phyloP scores from a whole-genome alignment of 2,888 invertebrate genomes.

The Mesoligia furuncula region DNA sequence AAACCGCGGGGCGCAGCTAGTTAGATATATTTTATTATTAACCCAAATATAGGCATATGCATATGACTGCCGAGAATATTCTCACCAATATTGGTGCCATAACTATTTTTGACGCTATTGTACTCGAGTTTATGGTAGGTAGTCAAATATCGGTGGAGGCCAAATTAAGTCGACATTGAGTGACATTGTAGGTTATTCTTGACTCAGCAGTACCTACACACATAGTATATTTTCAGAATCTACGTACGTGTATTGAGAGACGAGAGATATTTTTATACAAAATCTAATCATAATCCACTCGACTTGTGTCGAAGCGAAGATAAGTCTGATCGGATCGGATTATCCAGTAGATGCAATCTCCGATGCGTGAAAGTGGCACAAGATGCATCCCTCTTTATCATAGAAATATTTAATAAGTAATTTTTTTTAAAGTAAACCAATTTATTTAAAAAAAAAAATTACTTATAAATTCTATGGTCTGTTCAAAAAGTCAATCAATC shows the following conservation, averaged over 20 bases:
- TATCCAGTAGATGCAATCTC: slow-evolving; percentile 40
- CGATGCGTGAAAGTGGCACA: slow-evolving; percentile 33
- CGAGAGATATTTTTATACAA: slow-evolving; percentile 44
- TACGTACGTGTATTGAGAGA: slow-evolving; percentile 1
- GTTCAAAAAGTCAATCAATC: no score
- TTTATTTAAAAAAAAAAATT: no score
- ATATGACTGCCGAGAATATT: not conserved
- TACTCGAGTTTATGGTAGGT: slow-evolving; percentile 1
- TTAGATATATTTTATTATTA: slow-evolving; percentile 2
- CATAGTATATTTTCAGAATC: not conserved
- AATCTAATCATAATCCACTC: slow-evolving; percentile 38
- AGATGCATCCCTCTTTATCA: not conserved
- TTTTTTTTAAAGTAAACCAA: not conserved
- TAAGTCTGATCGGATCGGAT: slow-evolving; percentile 39
- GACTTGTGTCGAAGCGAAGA: slow-evolving; percentile 21
- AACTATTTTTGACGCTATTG: slow-evolving; percentile 14
- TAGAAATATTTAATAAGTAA: not conserved
- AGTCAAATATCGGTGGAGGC: slow-evolving; percentile 13
- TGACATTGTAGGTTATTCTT: slow-evolving; percentile 13
- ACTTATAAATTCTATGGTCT: no score
- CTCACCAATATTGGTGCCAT: not conserved
- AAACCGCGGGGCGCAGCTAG: no score
- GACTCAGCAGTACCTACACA: not conserved
- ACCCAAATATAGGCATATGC: not conserved
- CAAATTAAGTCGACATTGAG: slow-evolving; percentile 8